Evolutionary conservation across 2,888 invertebrate species (phyloP).

Genomic region (Brachypalpus laphriformis): DNA sequence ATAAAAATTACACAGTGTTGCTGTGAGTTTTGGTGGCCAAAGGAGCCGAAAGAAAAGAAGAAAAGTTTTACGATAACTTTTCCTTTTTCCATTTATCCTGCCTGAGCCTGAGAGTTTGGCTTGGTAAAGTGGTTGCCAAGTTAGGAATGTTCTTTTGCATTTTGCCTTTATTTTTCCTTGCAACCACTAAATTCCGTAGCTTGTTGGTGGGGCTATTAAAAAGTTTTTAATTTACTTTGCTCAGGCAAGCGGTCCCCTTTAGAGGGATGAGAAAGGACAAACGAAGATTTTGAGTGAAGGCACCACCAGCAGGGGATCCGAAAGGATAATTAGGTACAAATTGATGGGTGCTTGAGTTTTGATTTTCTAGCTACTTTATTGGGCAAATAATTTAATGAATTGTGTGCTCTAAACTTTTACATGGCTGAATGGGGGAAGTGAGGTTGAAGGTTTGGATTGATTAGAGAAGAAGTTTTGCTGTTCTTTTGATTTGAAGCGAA

Average conservation of each 20-base stretch:
- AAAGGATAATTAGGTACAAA: conserved; percentile 62
- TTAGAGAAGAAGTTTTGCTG: background rate
- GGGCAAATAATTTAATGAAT: conserved; percentile 53
- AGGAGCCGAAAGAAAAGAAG: background rate
- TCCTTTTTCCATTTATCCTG: conserved; percentile 8
- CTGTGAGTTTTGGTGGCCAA: conserved; percentile 33
- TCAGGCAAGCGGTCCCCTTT: conserved; percentile 32
- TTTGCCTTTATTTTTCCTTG: background rate
- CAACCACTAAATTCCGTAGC: conserved; percentile 33
- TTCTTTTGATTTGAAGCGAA: too few relatives aligned
- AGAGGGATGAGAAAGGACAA: conserved; percentile 13
- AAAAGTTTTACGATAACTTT: conserved; percentile 49
- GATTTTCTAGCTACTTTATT: conserved; percentile 38
- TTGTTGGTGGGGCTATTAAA: conserved; percentile 53
- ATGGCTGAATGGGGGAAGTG: background rate
- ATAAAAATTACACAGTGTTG: conserved; percentile 38
- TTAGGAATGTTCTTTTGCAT: conserved; percentile 21
- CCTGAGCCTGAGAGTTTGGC: background rate
- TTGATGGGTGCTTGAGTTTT: conserved; percentile 55
- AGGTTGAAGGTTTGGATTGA: background rate
- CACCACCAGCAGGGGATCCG: background rate
- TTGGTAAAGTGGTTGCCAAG: conserved; percentile 33
- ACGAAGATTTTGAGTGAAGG: background rate
- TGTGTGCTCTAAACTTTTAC: background rate
- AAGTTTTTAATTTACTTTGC: conserved; percentile 71